Conservation (phyloP, 2,797 vertebrate genomes). For the Manis crassicaudata region DNA sequence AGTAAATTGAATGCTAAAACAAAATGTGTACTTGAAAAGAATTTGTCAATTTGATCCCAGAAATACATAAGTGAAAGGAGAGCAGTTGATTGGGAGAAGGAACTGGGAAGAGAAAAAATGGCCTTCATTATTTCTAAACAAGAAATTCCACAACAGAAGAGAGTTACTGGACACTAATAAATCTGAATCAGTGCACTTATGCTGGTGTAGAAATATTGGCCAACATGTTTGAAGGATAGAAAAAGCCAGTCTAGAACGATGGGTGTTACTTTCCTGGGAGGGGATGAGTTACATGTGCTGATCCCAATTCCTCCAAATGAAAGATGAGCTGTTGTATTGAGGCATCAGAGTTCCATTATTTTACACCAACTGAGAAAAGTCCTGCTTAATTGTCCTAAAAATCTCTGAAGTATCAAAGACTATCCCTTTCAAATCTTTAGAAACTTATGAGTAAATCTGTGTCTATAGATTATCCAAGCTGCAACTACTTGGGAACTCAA, state of each 20-base stretch:
- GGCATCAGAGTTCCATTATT: not conserved
- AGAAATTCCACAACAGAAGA: conserved; percentile 39
- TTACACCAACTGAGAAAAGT: not conserved
- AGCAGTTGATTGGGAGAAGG: not conserved
- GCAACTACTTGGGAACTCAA: not conserved
- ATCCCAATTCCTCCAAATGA: not conserved
- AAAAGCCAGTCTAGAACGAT: not conserved
- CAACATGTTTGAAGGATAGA: not conserved
- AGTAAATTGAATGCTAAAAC: conserved; percentile 58
- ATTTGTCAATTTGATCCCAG: conserved; percentile 54
- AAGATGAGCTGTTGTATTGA: not conserved
- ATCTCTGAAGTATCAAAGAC: not conserved
- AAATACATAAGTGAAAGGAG: conserved; percentile 44
- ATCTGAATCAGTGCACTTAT: not conserved
- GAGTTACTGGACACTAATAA: not conserved
- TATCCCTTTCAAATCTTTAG: not conserved
- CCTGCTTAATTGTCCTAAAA: conserved; percentile 30
- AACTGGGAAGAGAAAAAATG: not conserved
- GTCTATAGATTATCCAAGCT: not conserved
- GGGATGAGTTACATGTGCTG: not conserved
- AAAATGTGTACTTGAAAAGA: conserved; percentile 52
- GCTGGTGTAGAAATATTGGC: not conserved
- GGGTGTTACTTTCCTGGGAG: not conserved
- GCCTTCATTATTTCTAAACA: conserved; percentile 23
- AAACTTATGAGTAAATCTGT: not conserved